Evolutionary conservation across 2,113 vertebrate species (phyloP).

Genomic region (Percina caprodes): DNA sequence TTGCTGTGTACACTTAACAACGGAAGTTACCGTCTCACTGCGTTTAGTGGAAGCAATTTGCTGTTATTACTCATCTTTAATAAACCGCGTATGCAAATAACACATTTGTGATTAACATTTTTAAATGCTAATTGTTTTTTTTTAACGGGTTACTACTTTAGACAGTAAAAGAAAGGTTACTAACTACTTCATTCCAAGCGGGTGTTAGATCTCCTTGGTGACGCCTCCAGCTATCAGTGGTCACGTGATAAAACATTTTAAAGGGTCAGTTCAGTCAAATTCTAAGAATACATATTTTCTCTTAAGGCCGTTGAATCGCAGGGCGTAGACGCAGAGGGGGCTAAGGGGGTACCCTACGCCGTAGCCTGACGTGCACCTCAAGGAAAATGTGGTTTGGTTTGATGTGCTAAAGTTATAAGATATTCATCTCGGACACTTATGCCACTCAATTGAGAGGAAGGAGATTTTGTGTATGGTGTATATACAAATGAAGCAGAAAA

Average conservation of each 20-base stretch:
- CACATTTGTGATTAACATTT: neutral
- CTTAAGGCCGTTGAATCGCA: neutral
- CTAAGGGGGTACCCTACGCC: too few relatives aligned
- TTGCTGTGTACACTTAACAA: neutral
- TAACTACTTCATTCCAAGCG: neutral
- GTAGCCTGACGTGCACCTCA: too few relatives aligned
- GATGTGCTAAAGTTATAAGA: neutral
- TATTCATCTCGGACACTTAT: neutral
- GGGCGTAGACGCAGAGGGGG: too few relatives aligned
- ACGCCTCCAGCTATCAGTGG: neutral
- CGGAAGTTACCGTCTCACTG: neutral
- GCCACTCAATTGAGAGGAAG: neutral
- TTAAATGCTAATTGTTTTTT: neutral
- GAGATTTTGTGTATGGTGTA: neutral
- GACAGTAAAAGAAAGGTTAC: too few relatives aligned
- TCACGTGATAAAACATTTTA: slow-evolving; percentile 27
- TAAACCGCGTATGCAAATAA: neutral
- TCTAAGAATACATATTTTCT: neutral
- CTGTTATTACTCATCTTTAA: neutral
- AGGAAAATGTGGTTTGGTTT: neutral
- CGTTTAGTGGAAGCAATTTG: neutral
- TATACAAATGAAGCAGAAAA: too few relatives aligned
- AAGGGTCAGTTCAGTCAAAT: neutral
- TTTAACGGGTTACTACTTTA: neutral
- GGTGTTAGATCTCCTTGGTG: neutral